phyloP scores from a whole-genome alignment of 1,140 invertebrate species.

The Cepaea nemoralis region DNA sequence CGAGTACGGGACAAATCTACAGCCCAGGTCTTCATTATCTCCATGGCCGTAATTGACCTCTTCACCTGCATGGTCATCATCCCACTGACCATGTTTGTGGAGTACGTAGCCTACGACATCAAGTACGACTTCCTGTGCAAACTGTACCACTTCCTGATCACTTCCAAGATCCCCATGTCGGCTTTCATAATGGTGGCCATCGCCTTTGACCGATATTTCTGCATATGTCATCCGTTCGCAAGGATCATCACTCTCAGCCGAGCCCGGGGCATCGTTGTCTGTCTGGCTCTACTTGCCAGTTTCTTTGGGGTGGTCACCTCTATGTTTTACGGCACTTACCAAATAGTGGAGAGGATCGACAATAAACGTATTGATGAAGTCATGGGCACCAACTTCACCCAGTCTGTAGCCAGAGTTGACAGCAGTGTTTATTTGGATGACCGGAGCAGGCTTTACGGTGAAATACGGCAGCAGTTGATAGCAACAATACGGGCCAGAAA shows the following conservation, averaged over 20 bases:
- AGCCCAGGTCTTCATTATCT: constrained; percentile 68
- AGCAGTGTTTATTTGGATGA: not conserved
- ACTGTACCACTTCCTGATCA: constrained; percentile 60
- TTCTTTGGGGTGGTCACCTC: constrained; percentile 57
- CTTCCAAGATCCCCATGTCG: constrained; percentile 60
- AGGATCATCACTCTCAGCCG: constrained; percentile 52
- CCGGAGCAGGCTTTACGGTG: not conserved
- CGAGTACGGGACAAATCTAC: constrained; percentile 62
- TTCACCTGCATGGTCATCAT: constrained; percentile 57
- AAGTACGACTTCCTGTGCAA: constrained; percentile 58
- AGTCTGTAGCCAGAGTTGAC: not conserved
- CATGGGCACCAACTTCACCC: not conserved
- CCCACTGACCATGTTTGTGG: constrained; percentile 54
- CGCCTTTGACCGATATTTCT: constrained; percentile 65
- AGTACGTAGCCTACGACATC: constrained; percentile 43
- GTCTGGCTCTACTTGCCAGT: constrained; percentile 49
- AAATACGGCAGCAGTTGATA: not conserved
- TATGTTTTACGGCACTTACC: constrained; percentile 51
- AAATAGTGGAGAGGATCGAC: not conserved
- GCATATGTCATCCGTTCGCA: constrained; percentile 62
- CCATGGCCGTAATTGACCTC: constrained; percentile 60
- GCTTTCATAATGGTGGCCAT: constrained; percentile 65
- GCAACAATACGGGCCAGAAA: not conserved
- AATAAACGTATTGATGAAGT: not conserved
- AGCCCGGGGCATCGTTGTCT: constrained; percentile 53